phyloP scores from a whole-genome alignment of 2,797 vertebrate genomes.

The Brotula barbata region DNA sequence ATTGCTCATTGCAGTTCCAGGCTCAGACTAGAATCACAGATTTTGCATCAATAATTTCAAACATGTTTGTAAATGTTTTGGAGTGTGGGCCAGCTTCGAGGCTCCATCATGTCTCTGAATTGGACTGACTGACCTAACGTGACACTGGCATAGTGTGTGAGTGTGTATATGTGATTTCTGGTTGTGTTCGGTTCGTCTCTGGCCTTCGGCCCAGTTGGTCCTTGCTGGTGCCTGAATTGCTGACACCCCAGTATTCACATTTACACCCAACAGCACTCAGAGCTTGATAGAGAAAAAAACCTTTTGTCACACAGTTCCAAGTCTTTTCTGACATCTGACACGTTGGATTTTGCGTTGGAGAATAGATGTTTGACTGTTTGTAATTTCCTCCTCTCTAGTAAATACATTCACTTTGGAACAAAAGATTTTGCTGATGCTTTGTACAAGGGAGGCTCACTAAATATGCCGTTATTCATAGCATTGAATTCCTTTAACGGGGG shows the following conservation, averaged over 20 bases:
- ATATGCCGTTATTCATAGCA: conserved; percentile 59
- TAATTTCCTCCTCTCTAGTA: conserved; percentile 30
- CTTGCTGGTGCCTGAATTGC: conserved; percentile 20
- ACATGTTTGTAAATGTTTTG: too few species aligned
- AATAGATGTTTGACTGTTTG: conserved; percentile 28
- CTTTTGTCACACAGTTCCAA: not conserved
- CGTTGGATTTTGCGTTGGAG: conserved; percentile 38
- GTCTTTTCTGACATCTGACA: conserved; percentile 2
- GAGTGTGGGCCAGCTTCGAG: too few species aligned
- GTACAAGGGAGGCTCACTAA: conserved; percentile 52
- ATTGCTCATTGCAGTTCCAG: too few species aligned
- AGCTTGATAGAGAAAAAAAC: too few species aligned
- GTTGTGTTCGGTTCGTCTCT: too few species aligned
- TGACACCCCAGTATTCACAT: conserved; percentile 14
- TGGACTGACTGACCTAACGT: too few species aligned
- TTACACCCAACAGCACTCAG: conserved; percentile 18
- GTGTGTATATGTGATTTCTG: too few species aligned
- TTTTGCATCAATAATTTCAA: too few species aligned
- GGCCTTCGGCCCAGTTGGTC: too few species aligned
- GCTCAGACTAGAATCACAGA: too few species aligned
- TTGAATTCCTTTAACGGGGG: conserved; percentile 52
- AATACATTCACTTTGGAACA: conserved; percentile 39
- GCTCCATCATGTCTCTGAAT: too few species aligned
- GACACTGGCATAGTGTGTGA: too few species aligned
- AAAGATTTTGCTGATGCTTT: conserved; percentile 50